Conservation (phyloP, 35 echinoderm and acorn worm genomes). For the Ophiothrix spiculata region DNA sequence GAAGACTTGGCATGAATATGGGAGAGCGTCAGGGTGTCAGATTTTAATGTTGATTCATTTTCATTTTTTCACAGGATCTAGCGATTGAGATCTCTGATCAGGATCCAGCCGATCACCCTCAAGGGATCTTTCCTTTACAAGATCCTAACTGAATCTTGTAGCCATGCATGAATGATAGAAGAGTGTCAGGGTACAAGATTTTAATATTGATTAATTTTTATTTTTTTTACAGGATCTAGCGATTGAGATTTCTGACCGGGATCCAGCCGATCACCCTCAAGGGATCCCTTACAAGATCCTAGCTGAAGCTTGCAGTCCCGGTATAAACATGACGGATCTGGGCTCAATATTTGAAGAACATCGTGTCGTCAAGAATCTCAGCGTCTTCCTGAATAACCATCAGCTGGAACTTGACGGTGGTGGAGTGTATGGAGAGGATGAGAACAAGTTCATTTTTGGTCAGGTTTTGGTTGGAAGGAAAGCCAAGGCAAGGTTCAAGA, state of each 20-base stretch:
- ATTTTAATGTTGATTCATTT: no score
- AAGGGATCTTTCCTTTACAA: conserved; percentile 99
- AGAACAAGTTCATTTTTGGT: conserved; percentile 98
- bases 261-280: conserved; percentile 88
- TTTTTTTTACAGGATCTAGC: conserved; percentile 63
- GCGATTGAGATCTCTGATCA: conserved; percentile 94
- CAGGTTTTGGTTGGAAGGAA: conserved; percentile 90
- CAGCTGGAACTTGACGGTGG: conserved; percentile 91
- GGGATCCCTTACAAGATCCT: conserved; percentile 99
- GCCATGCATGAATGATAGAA: no score
- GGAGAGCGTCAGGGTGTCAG: background rate
- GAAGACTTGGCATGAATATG: no score
- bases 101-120: conserved; percentile 86
- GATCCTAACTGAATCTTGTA: conserved; percentile 87
- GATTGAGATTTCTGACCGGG: conserved; percentile 95
- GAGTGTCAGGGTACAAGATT: background rate
- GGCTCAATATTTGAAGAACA: conserved; percentile 97
- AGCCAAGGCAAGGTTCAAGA: conserved; percentile 92
- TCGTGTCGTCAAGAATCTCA: conserved; percentile 94
- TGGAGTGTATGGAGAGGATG: conserved; percentile 94
- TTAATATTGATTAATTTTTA: background rate
- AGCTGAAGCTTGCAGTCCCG: conserved; percentile 91
- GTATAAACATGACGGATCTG: conserved; percentile 87
- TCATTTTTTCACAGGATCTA: conserved; percentile 67
- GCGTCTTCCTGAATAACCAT: conserved; percentile 96